These are phyloP conservation scores for Pelagia noctiluca DNA, from an alignment of 30 jellyfish, hydroid and myxozoan species.

Conservation along the genomic window DNA sequence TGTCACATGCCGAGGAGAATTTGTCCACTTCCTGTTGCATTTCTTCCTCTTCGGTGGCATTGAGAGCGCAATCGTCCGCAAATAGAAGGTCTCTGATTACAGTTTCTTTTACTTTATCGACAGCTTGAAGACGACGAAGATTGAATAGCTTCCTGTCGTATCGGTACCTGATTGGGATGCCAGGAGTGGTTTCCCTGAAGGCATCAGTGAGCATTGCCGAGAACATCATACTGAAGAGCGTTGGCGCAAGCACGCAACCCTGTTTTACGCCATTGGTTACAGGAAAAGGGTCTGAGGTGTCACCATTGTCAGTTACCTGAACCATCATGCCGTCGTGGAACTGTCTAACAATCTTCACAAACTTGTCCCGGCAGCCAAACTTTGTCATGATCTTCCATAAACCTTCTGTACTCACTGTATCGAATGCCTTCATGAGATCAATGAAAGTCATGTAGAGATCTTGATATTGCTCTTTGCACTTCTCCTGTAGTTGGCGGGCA, in stretches of 20 bases:
- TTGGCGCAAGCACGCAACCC: slow-evolving; percentile 15
- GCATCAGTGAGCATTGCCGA: not conserved
- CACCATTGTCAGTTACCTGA: not conserved
- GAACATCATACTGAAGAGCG: not conserved
- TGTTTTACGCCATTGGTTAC: slow-evolving; percentile 22
- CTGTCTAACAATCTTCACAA: not conserved
- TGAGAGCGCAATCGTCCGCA: too few species aligned
- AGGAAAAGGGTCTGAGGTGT: not conserved
- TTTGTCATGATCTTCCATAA: not conserved
- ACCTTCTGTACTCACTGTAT: not conserved
- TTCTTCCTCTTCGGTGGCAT: too few species aligned
- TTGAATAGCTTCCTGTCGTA: too few species aligned
- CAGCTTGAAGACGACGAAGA: too few species aligned
- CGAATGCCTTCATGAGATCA: slow-evolving; percentile 15
- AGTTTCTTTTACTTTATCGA: too few species aligned
- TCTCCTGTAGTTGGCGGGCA: slow-evolving; percentile 43
- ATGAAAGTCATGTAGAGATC: slow-evolving; percentile 12
- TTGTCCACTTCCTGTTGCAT: too few species aligned
- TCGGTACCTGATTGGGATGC: too few species aligned
- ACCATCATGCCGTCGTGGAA: slow-evolving; percentile 12
- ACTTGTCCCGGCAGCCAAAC: slow-evolving; percentile 6
- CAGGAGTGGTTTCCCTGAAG: too few species aligned
- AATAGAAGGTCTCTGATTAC: too few species aligned
- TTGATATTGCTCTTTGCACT: slow-evolving; percentile 3
- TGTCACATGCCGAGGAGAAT: too few species aligned